Base-by-base conservation (phyloP, 1,140 invertebrate genomes). In the Pantala flavescens region DNA sequence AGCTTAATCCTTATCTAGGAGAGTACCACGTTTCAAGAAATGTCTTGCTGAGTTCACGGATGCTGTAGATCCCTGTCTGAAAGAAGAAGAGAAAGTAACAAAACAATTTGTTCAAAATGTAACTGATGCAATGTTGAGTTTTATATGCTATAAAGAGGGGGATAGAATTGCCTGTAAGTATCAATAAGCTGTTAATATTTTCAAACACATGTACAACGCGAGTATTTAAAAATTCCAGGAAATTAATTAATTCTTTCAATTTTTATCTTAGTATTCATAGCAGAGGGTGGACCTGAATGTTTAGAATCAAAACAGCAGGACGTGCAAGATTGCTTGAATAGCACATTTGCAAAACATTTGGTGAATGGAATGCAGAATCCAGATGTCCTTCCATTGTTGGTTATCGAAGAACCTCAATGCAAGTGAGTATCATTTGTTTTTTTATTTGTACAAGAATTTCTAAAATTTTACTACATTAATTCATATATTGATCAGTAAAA, bases 151-250 rank as follows among this genome's bases (percentile, higher is more conserved):
- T 73, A 92, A 91, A 76, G 91, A 92, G 77, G 92, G 92, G 7
- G 91, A 93, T 80, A 87, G 91, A 77, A 90, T 94, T 78, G 91
- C 91, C 2, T 84, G 90, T 91, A 82, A 85, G 88, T 87, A 76
- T 73, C 70, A 63, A 63, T 19, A 7, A 16, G 21, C 49, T 36
- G 28, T 9, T 36, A 36, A 36, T 2, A 36, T 36, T 9, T 36
- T 63, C 12, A 12, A 63, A 7, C 5, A 63, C 2, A 7, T 19
- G 12, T 63, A 21, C 12, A 21, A 2, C 12, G 49, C 12, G 16
- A 10, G 43, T 16, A 49, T 49, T n/a, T n/a, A n/a, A n/a, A 36
- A 36, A 63, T 63, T 7, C 49, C n/a, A 63, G 21, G 14, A 19
- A 36, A 74, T 43, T 75, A 75, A 28, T 21, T 23, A 3, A 36